A percentile compares a stretch with the other conserved stretches of the same genome.
Conservation (phyloP, 2,797 vertebrate species). For the Microtus californicus region DNA sequence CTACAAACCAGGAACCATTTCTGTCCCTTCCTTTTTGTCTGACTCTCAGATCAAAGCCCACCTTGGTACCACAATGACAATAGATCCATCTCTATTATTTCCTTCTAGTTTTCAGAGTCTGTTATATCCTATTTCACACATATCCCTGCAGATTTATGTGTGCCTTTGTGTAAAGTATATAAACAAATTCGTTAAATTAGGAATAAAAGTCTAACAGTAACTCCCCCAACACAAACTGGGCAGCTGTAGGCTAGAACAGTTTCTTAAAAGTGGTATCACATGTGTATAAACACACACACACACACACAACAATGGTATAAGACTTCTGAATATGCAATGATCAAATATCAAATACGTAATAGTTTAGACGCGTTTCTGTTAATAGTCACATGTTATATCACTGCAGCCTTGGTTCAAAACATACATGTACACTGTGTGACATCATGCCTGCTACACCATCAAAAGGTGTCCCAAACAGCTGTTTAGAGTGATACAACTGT, state of each 20-base stretch:
- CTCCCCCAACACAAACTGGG: background rate
- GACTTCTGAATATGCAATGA: background rate
- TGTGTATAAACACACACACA: too few relatives aligned
- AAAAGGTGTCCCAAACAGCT: background rate
- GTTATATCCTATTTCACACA: background rate
- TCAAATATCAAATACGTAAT: background rate
- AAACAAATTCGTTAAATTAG: background rate
- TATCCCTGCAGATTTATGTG: background rate
- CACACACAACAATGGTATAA: background rate
- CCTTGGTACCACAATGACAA: background rate
- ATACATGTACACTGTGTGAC: background rate
- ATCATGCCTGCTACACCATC: background rate
- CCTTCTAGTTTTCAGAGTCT: background rate
- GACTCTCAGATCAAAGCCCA: background rate
- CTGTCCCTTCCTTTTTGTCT: background rate
- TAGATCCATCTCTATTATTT: background rate
- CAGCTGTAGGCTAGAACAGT: background rate
- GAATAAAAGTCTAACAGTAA: conserved; percentile 20
- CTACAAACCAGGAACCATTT: background rate
- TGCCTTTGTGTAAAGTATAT: background rate
- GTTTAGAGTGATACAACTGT: background rate
- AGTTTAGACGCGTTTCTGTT: background rate
- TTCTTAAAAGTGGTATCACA: background rate
- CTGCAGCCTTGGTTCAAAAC: background rate
- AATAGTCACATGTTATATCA: background rate